A percentile compares a stretch with the other conserved stretches of the same genome.
These are phyloP conservation scores for Amphimallon solstitiale DNA, from an alignment of 2,888 invertebrate genomes.

Conservation along the genomic window DNA sequence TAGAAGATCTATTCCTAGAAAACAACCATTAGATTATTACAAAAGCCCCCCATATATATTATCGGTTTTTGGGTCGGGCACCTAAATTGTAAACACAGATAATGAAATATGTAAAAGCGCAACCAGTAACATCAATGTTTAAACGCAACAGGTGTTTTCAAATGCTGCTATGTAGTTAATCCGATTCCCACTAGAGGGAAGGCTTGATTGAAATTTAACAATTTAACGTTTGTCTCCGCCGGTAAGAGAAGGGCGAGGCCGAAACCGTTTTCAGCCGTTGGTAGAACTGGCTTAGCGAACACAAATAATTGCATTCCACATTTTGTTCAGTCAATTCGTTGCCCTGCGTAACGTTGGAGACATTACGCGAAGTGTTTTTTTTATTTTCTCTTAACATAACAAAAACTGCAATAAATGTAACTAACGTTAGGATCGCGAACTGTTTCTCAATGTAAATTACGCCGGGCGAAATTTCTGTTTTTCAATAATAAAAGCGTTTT, in stretches of 20 bases:
- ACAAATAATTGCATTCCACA: slow-evolving; percentile 17
- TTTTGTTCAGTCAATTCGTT: slow-evolving; percentile 27
- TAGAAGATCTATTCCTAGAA: too few relatives aligned
- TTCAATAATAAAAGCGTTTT: slow-evolving; percentile 34
- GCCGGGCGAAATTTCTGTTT: slow-evolving; percentile 6
- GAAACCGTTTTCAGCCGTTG: slow-evolving; percentile 39
- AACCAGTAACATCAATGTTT: too few relatives aligned
- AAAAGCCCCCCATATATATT: too few relatives aligned
- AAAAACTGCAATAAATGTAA: slow-evolving; percentile 22
- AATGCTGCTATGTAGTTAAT: background rate
- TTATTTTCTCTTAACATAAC: slow-evolving; percentile 10
- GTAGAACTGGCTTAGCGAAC: slow-evolving; percentile 35
- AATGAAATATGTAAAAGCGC: too few relatives aligned
- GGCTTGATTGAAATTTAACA: background rate
- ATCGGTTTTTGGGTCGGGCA: too few relatives aligned
- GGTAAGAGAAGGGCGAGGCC: slow-evolving; percentile 53
- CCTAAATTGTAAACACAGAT: too few relatives aligned
- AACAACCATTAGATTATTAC: too few relatives aligned
- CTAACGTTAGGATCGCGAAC: slow-evolving; percentile 19
- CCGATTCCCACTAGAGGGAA: background rate
- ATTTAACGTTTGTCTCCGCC: slow-evolving; percentile 44
- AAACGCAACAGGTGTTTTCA: slow-evolving; percentile 36
- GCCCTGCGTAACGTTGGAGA: slow-evolving; percentile 18
- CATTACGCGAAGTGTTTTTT: slow-evolving; percentile 28
- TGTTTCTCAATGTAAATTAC: slow-evolving; percentile 28